Evolutionary conservation across 1,140 invertebrate genomes (phyloP).

Genomic region (Scylla paramamosain): DNA sequence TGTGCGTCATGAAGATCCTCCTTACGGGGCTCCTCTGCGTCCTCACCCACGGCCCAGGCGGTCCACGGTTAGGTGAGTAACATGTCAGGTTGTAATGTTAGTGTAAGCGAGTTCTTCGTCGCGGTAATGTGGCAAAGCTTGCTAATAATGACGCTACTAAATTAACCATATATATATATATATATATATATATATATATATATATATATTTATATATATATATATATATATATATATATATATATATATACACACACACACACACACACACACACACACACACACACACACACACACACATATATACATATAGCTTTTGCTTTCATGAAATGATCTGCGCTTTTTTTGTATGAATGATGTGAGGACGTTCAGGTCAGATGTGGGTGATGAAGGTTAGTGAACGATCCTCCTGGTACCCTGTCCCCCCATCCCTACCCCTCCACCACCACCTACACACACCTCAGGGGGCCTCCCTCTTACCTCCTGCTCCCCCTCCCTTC

Average conservation of each 20-base stretch:
- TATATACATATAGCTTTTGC: neutral
- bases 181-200: too few species aligned
- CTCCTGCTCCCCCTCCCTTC: neutral
- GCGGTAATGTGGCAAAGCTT: neutral
- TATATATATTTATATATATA: too few species aligned
- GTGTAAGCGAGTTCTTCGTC: neutral
- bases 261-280: too few species aligned
- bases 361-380: slow-evolving; percentile 19
- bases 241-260: too few species aligned
- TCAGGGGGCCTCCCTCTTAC: neutral
- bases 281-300: too few species aligned
- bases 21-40: slow-evolving; percentile 30
- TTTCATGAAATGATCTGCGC: neutral
- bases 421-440: neutral
- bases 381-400: slow-evolving; percentile 21
- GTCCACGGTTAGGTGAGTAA: slow-evolving; percentile 7
- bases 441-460: neutral
- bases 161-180: neutral
- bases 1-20: slow-evolving; percentile 53
- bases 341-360: neutral
- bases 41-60: slow-evolving; percentile 34
- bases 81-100: neutral
- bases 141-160: neutral
- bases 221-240: too few species aligned
- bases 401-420: neutral